Base-by-base conservation (phyloP, 2,888 invertebrate genomes). In the Pollenia griseotomentosa region DNA sequence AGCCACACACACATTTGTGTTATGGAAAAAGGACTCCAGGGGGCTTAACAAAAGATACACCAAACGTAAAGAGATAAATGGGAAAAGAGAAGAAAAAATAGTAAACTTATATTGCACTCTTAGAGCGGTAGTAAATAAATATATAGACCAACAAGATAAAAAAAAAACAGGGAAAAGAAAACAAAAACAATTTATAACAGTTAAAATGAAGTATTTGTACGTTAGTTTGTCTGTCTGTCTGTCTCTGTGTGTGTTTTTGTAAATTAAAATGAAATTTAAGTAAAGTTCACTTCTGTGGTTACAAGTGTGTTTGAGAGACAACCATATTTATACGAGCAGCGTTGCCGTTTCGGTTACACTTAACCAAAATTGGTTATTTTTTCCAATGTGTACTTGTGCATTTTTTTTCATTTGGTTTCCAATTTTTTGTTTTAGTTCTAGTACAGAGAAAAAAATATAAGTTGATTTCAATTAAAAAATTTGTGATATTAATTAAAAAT, bases 1-100 rank as follows among this genome's bases (percentile, higher is more conserved):
- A 23, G 0, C 8, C 14, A 40, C 14, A 66, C 19, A 48, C 7
- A 14, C 3, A 48, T 2, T 42, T 11, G 23, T 55, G 12, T 74
- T 75, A 51, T 57, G 46, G 16, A 23, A 81, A 81, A 77, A 65
- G 57, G 61, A 71, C 80, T 70, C 48, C 40, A 57, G 85, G 75
- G 75, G 66, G 46, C 11, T 42, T 42, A 12, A 16, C 10, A 42
- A 42, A 40, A 53, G 12, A 53, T 19, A n/a, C 9, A 23, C 46
- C 16, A 23, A 16, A 59, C 7, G 44, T 9, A 33, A 42, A 44
- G 16, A 12, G 6, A 77, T 55, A 66, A 14, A 46, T n/a, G 6
- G 11, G 48, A 2, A 10, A 46, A 57, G 5, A 33, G 33, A 33
- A 33, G 33, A 33, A 33, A 33, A 33, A 33, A 33, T 33, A 33